Evolutionary conservation across 1,140 invertebrate genomes (phyloP).

Genomic region (Nasonia vitripennis): DNA sequence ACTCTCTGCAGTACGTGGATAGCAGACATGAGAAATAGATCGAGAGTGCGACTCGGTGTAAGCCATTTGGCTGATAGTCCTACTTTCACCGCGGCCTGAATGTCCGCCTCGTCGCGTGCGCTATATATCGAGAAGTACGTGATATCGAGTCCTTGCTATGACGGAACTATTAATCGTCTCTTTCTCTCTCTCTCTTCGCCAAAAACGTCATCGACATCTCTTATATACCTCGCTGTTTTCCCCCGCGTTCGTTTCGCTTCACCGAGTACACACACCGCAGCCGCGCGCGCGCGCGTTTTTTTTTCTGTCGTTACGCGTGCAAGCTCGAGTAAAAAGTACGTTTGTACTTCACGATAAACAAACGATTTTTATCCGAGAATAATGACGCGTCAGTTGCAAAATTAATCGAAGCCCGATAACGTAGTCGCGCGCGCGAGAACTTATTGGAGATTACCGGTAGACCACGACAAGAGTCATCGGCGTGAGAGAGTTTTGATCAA

Average conservation of each 20-base stretch:
- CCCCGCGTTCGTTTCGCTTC: background rate
- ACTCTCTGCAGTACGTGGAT: no score
- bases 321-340: no score
- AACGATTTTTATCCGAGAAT: background rate
- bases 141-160: constrained; percentile 47
- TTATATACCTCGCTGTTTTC: background rate
- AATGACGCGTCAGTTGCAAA: constrained; percentile 7
- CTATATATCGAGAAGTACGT: constrained; percentile 35
- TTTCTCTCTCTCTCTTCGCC: background rate
- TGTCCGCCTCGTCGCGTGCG: constrained; percentile 55
- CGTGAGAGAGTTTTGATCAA: constrained; percentile 68
- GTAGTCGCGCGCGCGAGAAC: background rate
- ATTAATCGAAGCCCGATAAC: constrained; percentile 1
- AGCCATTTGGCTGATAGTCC: constrained; percentile 60
- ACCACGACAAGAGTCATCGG: constrained; percentile 65
- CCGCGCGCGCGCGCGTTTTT: no score
- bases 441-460: constrained; percentile 11
- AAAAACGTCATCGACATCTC: constrained; percentile 46
- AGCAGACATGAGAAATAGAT: background rate
- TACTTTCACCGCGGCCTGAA: background rate
- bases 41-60: constrained; percentile 66
- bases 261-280: no score
- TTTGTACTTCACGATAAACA: background rate
- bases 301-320: background rate
- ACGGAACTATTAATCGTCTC: constrained; percentile 67